Evolutionary conservation across 2,888 invertebrate genomes (phyloP).

Genomic region (Amphipoea oculea): DNA sequence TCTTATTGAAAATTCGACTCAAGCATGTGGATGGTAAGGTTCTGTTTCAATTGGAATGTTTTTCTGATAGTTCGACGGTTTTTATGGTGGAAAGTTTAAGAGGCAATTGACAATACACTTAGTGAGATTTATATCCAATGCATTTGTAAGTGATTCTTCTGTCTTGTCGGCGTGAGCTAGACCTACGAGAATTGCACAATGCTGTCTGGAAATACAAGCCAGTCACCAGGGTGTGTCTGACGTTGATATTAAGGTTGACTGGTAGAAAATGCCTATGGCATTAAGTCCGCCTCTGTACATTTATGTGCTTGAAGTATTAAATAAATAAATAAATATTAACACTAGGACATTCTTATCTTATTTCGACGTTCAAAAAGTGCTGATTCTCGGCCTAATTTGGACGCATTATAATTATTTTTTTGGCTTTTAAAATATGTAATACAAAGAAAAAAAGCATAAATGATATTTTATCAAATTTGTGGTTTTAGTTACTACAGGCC

Average conservation of each 20-base stretch:
- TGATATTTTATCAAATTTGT: too few relatives aligned
- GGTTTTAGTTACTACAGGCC: too few relatives aligned
- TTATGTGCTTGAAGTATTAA: too few relatives aligned
- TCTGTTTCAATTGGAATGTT: slow-evolving; percentile 8
- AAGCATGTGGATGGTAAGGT: slow-evolving; percentile 21
- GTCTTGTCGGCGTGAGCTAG: not conserved
- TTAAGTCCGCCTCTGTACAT: too few relatives aligned
- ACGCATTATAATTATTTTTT: too few relatives aligned
- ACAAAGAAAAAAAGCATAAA: too few relatives aligned
- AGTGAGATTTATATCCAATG: slow-evolving; percentile 30
- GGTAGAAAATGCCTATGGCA: too few relatives aligned
- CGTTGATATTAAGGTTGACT: not conserved
- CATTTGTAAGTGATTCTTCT: slow-evolving; percentile 39
- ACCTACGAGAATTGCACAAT: not conserved
- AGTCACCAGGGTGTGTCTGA: not conserved
- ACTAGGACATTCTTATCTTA: not conserved
- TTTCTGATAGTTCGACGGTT: slow-evolving; percentile 32
- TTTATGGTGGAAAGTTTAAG: slow-evolving; percentile 60
- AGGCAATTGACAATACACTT: slow-evolving; percentile 40
- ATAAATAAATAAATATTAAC: too few relatives aligned
- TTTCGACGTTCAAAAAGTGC: too few relatives aligned
- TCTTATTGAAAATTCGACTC: slow-evolving; percentile 9
- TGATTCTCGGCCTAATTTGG: too few relatives aligned
- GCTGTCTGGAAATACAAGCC: not conserved
- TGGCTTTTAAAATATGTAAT: too few relatives aligned